Evolutionary conservation across 2,797 vertebrate species (phyloP).

Genomic region (Spea hammondii): DNA sequence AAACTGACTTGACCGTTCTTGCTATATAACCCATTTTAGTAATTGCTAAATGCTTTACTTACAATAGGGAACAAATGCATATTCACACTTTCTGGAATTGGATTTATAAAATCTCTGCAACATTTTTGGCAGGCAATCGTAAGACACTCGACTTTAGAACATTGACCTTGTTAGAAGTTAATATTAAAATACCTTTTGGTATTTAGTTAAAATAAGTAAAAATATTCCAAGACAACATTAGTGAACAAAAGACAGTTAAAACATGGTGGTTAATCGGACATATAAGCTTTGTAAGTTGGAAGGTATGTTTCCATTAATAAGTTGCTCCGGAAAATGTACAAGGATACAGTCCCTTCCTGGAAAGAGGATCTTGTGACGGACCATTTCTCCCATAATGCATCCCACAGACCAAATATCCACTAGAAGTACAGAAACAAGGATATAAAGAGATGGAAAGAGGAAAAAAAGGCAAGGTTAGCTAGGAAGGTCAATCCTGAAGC

Average conservation of each 20-base stretch:
- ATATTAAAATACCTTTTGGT: not conserved
- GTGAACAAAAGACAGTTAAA: constrained; percentile 27
- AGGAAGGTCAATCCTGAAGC: constrained; percentile 66
- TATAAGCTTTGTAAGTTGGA: constrained; percentile 47
- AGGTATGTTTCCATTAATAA: constrained; percentile 48
- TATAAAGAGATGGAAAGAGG: constrained; percentile 65
- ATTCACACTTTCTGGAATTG: no score
- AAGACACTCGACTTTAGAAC: not conserved
- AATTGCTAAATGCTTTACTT: no score
- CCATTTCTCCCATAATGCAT: constrained; percentile 95
- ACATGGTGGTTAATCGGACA: constrained; percentile 37
- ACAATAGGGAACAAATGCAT: no score
- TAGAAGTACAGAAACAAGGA: constrained; percentile 78
- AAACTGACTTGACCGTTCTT: no score
- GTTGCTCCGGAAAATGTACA: constrained; percentile 57
- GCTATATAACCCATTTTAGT: no score
- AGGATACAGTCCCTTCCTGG: constrained; percentile 88
- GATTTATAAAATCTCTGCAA: no score
- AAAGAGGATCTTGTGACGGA: constrained; percentile 89
- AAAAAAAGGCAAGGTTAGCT: constrained; percentile 73
- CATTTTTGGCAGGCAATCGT: no score
- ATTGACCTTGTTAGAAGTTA: not conserved
- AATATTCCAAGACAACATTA: constrained; percentile 15
- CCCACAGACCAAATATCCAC: constrained; percentile 92
- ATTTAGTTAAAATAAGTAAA: not conserved